Percentiles rank a stretch among this genome's conserved stretches.
Evolutionary conservation across 2,888 invertebrate species (phyloP).

Genomic region (Zhuqinia jingwanae): DNA sequence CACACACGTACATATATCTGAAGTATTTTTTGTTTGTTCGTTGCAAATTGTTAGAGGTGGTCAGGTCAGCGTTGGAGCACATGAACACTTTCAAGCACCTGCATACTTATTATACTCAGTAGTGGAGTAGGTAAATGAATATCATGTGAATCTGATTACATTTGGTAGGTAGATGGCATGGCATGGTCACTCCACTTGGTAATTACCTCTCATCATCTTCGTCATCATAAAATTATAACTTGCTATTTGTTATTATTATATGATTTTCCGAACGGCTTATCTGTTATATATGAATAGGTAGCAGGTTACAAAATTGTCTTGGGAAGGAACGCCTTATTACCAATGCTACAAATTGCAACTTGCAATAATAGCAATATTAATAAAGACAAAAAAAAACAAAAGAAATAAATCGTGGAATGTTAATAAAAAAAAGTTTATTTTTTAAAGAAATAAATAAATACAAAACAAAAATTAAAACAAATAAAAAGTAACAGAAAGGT

Average conservation of each 20-base stretch:
- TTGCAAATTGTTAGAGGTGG: conserved; percentile 17
- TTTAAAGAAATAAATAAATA: background rate
- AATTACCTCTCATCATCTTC: no score
- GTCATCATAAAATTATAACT: no score
- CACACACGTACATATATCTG: background rate
- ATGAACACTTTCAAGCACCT: conserved; percentile 38
- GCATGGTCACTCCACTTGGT: no score
- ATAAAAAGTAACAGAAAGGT: background rate
- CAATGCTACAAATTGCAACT: background rate
- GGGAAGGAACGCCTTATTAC: no score
- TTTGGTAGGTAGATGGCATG: background rate
- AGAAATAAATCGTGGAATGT: no score
- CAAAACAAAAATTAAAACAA: background rate
- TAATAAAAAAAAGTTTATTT: no score
- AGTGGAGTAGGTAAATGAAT: background rate
- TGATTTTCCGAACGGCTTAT: background rate
- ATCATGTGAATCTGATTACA: background rate
- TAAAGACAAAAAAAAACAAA: background rate
- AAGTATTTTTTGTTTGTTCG: background rate
- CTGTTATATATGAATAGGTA: background rate
- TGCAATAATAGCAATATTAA: background rate
- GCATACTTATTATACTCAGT: background rate
- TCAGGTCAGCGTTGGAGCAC: conserved; percentile 53
- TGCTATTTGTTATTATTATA: background rate
- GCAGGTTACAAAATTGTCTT: no score